These are phyloP conservation scores for Oreochromis spilurus DNA, from an alignment of 2,113 vertebrate species.

Conservation along the genomic window DNA sequence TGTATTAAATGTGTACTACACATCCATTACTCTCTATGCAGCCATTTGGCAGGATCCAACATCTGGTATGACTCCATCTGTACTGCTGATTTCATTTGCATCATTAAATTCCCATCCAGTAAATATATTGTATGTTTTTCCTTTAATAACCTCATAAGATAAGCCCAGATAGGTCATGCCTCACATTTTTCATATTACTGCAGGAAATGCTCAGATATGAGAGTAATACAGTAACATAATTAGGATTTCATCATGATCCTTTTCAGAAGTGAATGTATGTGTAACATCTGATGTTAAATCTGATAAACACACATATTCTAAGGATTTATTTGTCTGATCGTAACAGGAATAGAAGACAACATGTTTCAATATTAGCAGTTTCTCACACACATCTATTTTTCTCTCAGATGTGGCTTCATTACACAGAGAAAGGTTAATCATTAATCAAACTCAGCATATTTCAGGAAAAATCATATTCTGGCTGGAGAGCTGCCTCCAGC, in stretches of 20 bases:
- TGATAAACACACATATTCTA: background rate
- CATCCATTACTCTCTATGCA: background rate
- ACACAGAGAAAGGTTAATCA: background rate
- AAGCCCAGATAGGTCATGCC: background rate
- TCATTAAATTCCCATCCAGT: background rate
- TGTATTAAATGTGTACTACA: background rate
- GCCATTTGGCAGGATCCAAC: background rate
- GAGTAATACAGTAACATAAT: background rate
- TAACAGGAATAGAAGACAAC: background rate
- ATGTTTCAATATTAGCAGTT: background rate
- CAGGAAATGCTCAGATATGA: background rate
- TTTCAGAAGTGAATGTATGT: background rate
- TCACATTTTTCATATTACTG: background rate
- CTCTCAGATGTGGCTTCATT: background rate
- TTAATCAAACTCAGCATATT: background rate
- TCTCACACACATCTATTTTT: background rate
- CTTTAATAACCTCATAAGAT: background rate
- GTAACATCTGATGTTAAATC: background rate
- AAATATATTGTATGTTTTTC: background rate
- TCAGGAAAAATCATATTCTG: constrained; percentile 9
- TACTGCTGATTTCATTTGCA: background rate
- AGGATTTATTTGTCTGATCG: background rate
- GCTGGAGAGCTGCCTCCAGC: background rate
- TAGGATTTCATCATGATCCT: background rate
- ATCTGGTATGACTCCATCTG: background rate